Conservation (phyloP, 2,888 invertebrate species). For the Anarsia innoxiella region DNA sequence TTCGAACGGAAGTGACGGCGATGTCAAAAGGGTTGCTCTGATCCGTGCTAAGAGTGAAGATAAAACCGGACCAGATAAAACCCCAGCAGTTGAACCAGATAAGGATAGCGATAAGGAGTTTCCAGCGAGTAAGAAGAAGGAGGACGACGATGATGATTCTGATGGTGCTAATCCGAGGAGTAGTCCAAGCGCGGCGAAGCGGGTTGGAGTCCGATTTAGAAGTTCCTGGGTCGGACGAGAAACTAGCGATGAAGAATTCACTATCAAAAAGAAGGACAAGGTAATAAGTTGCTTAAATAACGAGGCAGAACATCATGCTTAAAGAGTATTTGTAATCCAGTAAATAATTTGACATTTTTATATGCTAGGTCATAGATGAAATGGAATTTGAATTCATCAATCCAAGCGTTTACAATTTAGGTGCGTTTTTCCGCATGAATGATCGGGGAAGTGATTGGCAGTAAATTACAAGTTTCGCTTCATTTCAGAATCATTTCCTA, state of each 20-base stretch:
- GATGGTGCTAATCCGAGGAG: constrained; percentile 48
- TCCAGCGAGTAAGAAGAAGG: constrained; percentile 17
- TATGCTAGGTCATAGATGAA: constrained; percentile 8
- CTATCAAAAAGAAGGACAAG: constrained; percentile 49
- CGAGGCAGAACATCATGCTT: no score
- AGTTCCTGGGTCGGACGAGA: constrained; percentile 53
- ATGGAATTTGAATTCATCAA: constrained; percentile 9
- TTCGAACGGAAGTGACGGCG: constrained; percentile 78
- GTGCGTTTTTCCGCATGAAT: constrained; percentile 9
- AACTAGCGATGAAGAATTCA: constrained; percentile 55
- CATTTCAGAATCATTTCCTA: constrained; percentile 2
- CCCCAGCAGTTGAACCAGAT: constrained; percentile 18
- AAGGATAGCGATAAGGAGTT: constrained; percentile 35
- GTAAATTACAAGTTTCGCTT: constrained; percentile 7
- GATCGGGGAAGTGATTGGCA: constrained; percentile 4
- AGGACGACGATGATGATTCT: constrained; percentile 58
- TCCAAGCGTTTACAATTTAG: constrained; percentile 1
- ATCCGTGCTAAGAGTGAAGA: constrained; percentile 13
- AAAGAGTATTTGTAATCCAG: no score
- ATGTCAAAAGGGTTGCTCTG: constrained; percentile 34
- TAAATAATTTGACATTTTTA: no score
- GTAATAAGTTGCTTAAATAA: no score
- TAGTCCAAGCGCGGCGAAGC: constrained; percentile 44
- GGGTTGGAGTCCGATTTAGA: constrained; percentile 57
- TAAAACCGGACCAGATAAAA: constrained; percentile 22